Evolutionary conservation across 2,113 vertebrate genomes (phyloP), one percentile per base, ranked within the genome.

Genomic region (Paradisaea rubra): DNA sequence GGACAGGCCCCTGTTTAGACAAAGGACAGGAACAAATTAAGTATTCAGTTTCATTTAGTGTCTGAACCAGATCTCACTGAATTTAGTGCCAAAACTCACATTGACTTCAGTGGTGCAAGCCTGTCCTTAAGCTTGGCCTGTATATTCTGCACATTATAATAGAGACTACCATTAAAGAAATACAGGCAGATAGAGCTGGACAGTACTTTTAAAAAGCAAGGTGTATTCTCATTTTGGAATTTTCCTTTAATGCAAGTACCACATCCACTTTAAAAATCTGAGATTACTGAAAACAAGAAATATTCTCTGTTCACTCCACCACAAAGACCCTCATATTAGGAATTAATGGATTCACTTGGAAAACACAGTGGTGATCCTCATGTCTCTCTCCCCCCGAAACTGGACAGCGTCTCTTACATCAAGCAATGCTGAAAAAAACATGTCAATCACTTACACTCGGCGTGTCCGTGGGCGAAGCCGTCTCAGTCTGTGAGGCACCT

Each of bases 381-480:
- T 21, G 12, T 85, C 70, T 68, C 37, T 59, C 41, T 17, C 15
- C 31, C 17, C 20, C 3, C 11, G 7, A 33, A 91, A 47, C 27
- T 28, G 66, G 66, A 56, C 74, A 88, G 70, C 59, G 80, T 23
- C 35, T 65, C 74, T 79, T 82, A 33, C 30, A 23, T 47, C 42
- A 83, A 80, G 30, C n/a, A 65, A 28, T 9, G 39, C 57, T 41
- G 52, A 60, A 80, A 61, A 77, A 90, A 89, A 47, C 64, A 91
- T 1, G 31, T 83, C 35, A 28, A 21, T 53, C 79, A 89, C 98
- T 97, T 72, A 98, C 98, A 98, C 72, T 93, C 97, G 97, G 11
- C 98, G 97, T 13, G 98, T 98, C 41, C 95, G 98, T 2, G 99
- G 99, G 44, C 99, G 98, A 68, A 99, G 98, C 28, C 99, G 96